phyloP scores from a whole-genome alignment of 2,113 vertebrate genomes.

The Malurus alboscapulatus region DNA sequence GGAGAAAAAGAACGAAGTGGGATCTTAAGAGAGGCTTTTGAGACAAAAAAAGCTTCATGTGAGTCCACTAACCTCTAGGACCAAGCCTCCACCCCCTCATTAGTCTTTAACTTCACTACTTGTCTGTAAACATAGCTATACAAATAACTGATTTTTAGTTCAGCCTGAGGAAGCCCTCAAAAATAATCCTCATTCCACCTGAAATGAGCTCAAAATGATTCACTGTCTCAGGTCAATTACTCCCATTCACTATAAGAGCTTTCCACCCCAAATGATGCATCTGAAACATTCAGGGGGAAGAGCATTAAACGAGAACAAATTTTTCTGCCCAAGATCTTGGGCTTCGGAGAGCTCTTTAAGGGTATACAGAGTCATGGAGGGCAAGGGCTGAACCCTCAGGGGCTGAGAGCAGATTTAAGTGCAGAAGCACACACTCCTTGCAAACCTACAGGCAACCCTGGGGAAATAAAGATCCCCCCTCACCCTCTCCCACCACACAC shows the following conservation, averaged over 20 bases:
- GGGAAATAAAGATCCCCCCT: background rate
- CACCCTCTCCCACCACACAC: accelerated
- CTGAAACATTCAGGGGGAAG: background rate
- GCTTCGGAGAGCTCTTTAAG: background rate
- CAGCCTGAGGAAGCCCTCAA: background rate
- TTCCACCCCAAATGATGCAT: background rate
- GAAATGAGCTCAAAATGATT: background rate
- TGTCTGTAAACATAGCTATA: background rate
- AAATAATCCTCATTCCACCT: background rate
- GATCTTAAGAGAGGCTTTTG: background rate
- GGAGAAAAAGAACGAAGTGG: background rate
- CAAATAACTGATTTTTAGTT: constrained; percentile 25
- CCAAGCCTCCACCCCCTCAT: background rate
- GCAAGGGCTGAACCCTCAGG: background rate
- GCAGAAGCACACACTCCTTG: background rate
- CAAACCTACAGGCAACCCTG: background rate
- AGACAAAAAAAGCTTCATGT: constrained; percentile 1
- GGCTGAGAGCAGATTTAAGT: background rate
- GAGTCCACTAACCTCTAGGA: constrained; percentile 18
- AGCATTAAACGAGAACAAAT: background rate
- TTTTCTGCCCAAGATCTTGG: background rate
- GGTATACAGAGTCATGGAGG: background rate
- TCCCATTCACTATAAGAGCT: background rate
- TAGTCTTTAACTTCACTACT: constrained; percentile 1
- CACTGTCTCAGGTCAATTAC: background rate